Evolutionary conservation across 2,888 invertebrate species (phyloP).

Genomic region (Terebella lapidaria): DNA sequence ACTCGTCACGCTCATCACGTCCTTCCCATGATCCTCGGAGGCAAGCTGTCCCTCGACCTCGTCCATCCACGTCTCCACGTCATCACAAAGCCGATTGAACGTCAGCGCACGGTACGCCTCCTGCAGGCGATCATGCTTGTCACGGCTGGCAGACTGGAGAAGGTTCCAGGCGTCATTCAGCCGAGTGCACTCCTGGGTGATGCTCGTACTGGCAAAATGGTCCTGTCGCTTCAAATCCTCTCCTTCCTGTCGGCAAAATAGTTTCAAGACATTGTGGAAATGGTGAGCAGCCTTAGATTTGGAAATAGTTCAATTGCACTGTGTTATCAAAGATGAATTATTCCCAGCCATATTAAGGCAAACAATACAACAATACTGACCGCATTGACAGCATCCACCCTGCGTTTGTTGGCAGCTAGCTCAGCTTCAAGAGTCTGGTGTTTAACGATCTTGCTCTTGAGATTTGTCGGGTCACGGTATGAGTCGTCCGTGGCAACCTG

Average conservation of each 20-base stretch:
- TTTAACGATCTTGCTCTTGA: slow-evolving; percentile 94
- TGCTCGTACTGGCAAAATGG: slow-evolving; percentile 86
- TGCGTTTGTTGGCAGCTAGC: slow-evolving; percentile 78
- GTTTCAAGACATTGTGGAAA: too few relatives aligned
- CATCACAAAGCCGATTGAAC: slow-evolving; percentile 83
- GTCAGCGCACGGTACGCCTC: slow-evolving; percentile 85
- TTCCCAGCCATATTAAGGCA: background rate
- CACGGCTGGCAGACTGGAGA: slow-evolving; percentile 72
- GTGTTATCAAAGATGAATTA: background rate
- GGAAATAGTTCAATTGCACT: background rate
- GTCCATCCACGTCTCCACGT: slow-evolving; percentile 89
- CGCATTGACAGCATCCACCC: slow-evolving; percentile 70
- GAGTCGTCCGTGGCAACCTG: slow-evolving; percentile 89
- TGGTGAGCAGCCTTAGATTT: too few relatives aligned
- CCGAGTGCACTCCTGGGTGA: slow-evolving; percentile 75
- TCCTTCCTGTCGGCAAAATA: slow-evolving; percentile 39
- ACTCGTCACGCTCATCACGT: slow-evolving; percentile 78
- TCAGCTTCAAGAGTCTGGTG: slow-evolving; percentile 95
- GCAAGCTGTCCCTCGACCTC: slow-evolving; percentile 74
- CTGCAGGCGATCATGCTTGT: slow-evolving; percentile 78
- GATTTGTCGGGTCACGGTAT: slow-evolving; percentile 89
- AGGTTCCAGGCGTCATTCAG: slow-evolving; percentile 83
- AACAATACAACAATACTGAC: slow-evolving; percentile 11
- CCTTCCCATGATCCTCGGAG: slow-evolving; percentile 78
- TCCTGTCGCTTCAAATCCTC: slow-evolving; percentile 62